Percentiles rank a stretch among this genome's conserved stretches.
Conservation (phyloP, 2,113 vertebrate genomes). For the Microcebus tavaratra region DNA sequence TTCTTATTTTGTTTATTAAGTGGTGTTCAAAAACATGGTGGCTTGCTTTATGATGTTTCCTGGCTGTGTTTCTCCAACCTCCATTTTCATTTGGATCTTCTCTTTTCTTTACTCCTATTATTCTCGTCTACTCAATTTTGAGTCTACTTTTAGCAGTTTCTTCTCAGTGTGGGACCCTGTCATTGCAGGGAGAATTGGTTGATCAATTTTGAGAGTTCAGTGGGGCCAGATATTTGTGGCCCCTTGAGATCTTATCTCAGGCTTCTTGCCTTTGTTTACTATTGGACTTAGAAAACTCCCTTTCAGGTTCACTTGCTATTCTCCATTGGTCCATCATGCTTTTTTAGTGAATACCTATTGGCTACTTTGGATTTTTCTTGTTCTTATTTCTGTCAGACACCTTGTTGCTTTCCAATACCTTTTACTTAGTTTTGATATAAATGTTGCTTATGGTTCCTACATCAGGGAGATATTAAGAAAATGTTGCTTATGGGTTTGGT, state of each 20-base stretch:
- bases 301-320: not conserved
- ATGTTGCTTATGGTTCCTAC: not conserved
- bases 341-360: not conserved
- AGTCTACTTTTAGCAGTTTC: not conserved
- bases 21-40: constrained; percentile 1
- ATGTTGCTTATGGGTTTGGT: constrained; percentile 23
- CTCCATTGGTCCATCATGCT: not conserved
- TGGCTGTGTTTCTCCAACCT: not conserved
- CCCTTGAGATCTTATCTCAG: not conserved
- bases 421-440: constrained; percentile 44
- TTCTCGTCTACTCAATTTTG: constrained; percentile 6
- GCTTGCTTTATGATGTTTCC: not conserved
- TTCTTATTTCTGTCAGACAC: not conserved
- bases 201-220: not conserved
- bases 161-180: not conserved
- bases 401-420: not conserved
- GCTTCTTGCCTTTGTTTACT: not conserved
- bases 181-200: not conserved
- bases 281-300: not conserved
- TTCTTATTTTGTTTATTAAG: constrained; percentile 30
- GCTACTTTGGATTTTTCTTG: not conserved
- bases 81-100: not conserved
- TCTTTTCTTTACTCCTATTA: constrained; percentile 23
- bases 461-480: not conserved
- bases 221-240: not conserved